Evolutionary conservation across 2,113 vertebrate genomes (phyloP).

Genomic region (Grantiella picta): DNA sequence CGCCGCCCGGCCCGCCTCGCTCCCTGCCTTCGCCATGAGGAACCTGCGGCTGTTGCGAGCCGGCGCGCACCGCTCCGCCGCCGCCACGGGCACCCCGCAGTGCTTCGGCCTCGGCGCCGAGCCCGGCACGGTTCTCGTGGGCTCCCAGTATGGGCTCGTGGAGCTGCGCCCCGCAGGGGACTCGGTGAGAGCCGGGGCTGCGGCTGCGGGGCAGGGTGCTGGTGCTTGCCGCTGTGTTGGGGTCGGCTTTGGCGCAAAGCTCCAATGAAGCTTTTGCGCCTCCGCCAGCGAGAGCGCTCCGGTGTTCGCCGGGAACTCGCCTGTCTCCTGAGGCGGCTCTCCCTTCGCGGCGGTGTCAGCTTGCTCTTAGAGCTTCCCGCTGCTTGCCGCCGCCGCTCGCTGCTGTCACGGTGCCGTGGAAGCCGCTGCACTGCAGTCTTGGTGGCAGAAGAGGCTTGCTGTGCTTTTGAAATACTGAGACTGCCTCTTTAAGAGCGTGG

Average conservation of each 20-base stretch:
- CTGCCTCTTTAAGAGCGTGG: rapidly evolving
- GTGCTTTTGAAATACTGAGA: neutral
- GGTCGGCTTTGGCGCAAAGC: neutral
- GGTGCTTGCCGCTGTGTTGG: neutral
- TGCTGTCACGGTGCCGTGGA: rapidly evolving
- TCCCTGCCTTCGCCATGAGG: slow-evolving; percentile 71
- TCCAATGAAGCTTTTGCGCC: no score
- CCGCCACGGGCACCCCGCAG: slow-evolving; percentile 71
- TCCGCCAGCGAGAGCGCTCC: neutral
- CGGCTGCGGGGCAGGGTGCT: neutral
- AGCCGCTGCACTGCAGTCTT: rapidly evolving
- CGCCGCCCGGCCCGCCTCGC: neutral
- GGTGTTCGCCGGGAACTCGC: neutral
- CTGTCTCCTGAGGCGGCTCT: rapidly evolving
- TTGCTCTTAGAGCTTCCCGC: rapidly evolving
- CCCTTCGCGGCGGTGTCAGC: rapidly evolving
- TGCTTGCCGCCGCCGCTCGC: no score
- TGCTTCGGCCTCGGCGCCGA: slow-evolving; percentile 75
- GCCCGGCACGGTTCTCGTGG: slow-evolving; percentile 75
- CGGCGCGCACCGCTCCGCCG: neutral
- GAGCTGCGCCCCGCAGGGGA: slow-evolving; percentile 73
- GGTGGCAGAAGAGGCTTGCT: no score
- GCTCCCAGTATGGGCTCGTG: slow-evolving; percentile 75
- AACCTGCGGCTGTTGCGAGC: slow-evolving; percentile 84
- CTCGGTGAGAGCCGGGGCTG: slow-evolving; percentile 50